Evolutionary conservation across 2,888 invertebrate species (phyloP).

Genomic region (Kuschelorhynchus macadamiae): DNA sequence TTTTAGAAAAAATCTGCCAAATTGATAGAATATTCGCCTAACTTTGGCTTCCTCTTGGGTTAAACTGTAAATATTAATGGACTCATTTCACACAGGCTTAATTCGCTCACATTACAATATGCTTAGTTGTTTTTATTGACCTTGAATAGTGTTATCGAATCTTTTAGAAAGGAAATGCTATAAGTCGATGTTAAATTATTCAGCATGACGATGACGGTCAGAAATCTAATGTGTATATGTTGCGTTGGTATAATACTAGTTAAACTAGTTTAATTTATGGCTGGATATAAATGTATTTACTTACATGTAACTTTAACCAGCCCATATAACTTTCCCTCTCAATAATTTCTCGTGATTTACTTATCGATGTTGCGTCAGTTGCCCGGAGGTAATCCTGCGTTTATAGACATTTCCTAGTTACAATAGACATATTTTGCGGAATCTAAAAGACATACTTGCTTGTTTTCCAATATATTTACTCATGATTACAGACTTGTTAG

Average conservation of each 20-base stretch:
- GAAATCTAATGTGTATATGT: neutral
- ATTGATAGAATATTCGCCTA: too few species aligned
- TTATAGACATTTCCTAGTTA: neutral
- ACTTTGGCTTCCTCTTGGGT: too few species aligned
- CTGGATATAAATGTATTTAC: neutral
- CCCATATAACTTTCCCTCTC: conserved; percentile 8
- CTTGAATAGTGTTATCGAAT: conserved; percentile 9
- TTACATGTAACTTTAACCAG: neutral
- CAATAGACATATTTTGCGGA: too few species aligned
- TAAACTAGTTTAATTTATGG: conserved; percentile 11
- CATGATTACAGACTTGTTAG: too few species aligned
- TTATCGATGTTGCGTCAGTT: neutral
- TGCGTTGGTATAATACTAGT: conserved; percentile 5
- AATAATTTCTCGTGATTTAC: conserved; percentile 12
- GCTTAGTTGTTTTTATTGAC: neutral
- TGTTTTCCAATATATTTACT: too few species aligned
- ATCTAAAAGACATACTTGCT: too few species aligned
- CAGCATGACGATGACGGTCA: conserved; percentile 4
- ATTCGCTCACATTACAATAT: neutral
- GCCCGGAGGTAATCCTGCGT: neutral
- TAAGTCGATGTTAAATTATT: conserved; percentile 3
- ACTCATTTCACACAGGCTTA: too few species aligned
- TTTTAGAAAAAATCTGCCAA: too few species aligned
- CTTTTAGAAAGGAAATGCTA: conserved; percentile 14
- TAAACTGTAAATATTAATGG: too few species aligned